phyloP scores from a whole-genome alignment of 2,888 invertebrate genomes.

The Sesia bembeciformis region DNA sequence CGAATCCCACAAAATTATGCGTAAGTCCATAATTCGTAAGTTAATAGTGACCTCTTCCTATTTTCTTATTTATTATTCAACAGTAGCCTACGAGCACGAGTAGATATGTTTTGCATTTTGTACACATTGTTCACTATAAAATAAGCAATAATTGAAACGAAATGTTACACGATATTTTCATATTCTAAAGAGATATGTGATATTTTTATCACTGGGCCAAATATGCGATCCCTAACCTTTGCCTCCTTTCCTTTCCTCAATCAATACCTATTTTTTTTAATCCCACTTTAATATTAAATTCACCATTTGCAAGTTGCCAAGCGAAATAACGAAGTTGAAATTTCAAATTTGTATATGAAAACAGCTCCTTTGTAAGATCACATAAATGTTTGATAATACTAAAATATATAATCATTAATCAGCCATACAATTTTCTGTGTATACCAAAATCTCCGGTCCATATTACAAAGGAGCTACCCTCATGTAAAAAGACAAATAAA shows the following conservation, averaged over 20 bases:
- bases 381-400: too few relatives aligned
- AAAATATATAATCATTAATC: too few relatives aligned
- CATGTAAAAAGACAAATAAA: slow-evolving; percentile 57
- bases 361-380: too few relatives aligned
- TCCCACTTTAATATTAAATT: too few relatives aligned
- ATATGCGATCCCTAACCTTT: background rate
- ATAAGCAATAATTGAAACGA: slow-evolving; percentile 47
- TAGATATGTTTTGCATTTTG: slow-evolving; percentile 54
- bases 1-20: background rate
- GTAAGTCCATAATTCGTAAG: slow-evolving; percentile 16
- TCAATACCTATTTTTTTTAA: too few relatives aligned
- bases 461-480: slow-evolving; percentile 47
- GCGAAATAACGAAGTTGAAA: too few relatives aligned
- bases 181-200: slow-evolving; percentile 65
- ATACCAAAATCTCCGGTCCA: slow-evolving; percentile 1
- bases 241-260: background rate
- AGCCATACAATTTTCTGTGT: too few relatives aligned
- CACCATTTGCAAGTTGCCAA: too few relatives aligned
- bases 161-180: slow-evolving; percentile 50
- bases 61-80: slow-evolving; percentile 49
- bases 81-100: slow-evolving; percentile 49
- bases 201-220: slow-evolving; percentile 50
- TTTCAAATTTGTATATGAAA: too few relatives aligned
- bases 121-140: slow-evolving; percentile 44
- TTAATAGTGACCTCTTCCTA: slow-evolving; percentile 24